A percentile compares a stretch with the other conserved stretches of the same genome.
These are phyloP conservation scores for Coenonympha arcania DNA, from an alignment of 2,888 invertebrate genomes.

Conservation along the genomic window DNA sequence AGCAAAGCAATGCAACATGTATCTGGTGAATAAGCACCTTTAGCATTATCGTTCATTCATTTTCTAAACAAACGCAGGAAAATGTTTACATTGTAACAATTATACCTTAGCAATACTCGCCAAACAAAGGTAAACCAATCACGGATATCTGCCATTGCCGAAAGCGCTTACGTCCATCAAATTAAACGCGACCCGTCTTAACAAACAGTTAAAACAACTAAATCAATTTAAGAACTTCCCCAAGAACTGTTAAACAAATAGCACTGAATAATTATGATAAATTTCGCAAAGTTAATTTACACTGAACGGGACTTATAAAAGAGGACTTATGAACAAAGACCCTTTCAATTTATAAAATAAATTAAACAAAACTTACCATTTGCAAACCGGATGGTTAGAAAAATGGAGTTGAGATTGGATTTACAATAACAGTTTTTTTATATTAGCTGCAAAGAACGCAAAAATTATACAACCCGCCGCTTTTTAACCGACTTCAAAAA, in stretches of 20 bases:
- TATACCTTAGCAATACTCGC: too few relatives aligned
- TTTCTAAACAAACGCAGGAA: neutral
- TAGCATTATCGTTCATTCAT: too few relatives aligned
- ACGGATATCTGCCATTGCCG: neutral
- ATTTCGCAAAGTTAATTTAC: constrained; percentile 25
- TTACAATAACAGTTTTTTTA: too few relatives aligned
- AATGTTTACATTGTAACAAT: neutral
- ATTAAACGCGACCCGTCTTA: constrained; percentile 8
- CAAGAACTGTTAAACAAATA: constrained; percentile 21
- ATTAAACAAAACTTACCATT: constrained; percentile 9
- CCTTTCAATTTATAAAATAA: constrained; percentile 15
- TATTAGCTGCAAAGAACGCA: too few relatives aligned
- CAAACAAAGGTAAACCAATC: neutral
- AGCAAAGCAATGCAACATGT: too few relatives aligned
- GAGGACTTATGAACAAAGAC: constrained; percentile 22
- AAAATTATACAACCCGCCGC: too few relatives aligned
- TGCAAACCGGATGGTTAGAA: too few relatives aligned
- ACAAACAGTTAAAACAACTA: constrained; percentile 15
- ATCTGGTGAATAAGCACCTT: too few relatives aligned
- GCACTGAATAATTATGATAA: constrained; percentile 24
- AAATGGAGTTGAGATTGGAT: too few relatives aligned
- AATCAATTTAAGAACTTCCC: constrained; percentile 24
- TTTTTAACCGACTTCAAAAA: too few relatives aligned
- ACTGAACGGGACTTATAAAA: constrained; percentile 18
- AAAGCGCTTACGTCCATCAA: neutral